Percentiles rank a stretch among this genome's conserved stretches.
Conservation (phyloP, 2,113 vertebrate species). For the Plotosus lineatus region DNA sequence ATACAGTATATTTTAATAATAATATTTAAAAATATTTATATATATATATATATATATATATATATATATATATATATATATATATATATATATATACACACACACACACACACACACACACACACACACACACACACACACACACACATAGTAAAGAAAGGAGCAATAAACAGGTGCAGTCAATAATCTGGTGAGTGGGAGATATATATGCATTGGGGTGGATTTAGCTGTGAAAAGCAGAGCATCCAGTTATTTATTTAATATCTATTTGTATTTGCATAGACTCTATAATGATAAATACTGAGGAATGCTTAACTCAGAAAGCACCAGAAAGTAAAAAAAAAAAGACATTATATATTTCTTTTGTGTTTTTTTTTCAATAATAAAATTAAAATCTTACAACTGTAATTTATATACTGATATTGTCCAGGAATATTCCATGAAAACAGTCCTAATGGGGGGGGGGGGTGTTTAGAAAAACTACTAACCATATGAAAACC, state of each 20-base stretch:
- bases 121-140: too few relatives aligned
- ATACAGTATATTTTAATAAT: too few relatives aligned
- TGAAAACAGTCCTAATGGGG: too few relatives aligned
- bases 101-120: too few relatives aligned
- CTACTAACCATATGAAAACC: too few relatives aligned
- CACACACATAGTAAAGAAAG: too few relatives aligned
- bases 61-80: too few relatives aligned
- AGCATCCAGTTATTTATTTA: neutral
- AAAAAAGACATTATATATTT: neutral
- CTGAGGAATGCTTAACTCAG: neutral
- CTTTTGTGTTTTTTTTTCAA: neutral
- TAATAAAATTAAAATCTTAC: neutral
- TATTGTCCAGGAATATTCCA: too few relatives aligned
- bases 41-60: too few relatives aligned
- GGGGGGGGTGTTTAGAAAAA: too few relatives aligned
- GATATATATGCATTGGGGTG: neutral
- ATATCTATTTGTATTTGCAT: neutral
- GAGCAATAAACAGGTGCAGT: neutral
- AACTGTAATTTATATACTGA: neutral
- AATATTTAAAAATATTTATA: too few relatives aligned
- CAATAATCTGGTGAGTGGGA: neutral
- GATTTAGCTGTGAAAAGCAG: neutral
- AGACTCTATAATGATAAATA: neutral
- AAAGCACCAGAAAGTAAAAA: neutral
- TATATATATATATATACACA: too few relatives aligned